phyloP scores from a whole-genome alignment of 2,113 vertebrate species.

The Bos taurus region ARS-UCD2.0 NC_037356.1:30209501-30210000 shows the following conservation, averaged over 20 bases:
- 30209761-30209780: constrained; percentile 64
- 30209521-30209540: constrained; percentile 70
- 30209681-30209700: constrained; percentile 63
- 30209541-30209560: constrained; percentile 72
- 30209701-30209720: constrained; percentile 69
- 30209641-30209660: constrained; percentile 55
- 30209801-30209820: constrained; percentile 25
- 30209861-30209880: constrained; percentile 81
- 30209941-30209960: constrained; percentile 81
- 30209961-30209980: constrained; percentile 79
- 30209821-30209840: constrained; percentile 50
- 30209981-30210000: constrained; percentile 69
- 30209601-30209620: constrained; percentile 38
- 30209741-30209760: constrained; percentile 69
- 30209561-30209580: constrained; percentile 68
- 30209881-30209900: constrained; percentile 81
- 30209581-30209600: constrained; percentile 61
- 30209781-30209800: constrained; percentile 30
- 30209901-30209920: constrained; percentile 83
- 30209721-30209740: constrained; percentile 59
- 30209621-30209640: constrained; percentile 36
- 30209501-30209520: constrained; percentile 39
- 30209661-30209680: constrained; percentile 55
- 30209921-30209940: constrained; percentile 84
- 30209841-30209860: constrained; percentile 64